A percentile compares a stretch with the other conserved stretches of the same genome.
phyloP scores from a whole-genome alignment of 2,113 vertebrate genomes.

The Mystacornis crossleyi region DNA sequence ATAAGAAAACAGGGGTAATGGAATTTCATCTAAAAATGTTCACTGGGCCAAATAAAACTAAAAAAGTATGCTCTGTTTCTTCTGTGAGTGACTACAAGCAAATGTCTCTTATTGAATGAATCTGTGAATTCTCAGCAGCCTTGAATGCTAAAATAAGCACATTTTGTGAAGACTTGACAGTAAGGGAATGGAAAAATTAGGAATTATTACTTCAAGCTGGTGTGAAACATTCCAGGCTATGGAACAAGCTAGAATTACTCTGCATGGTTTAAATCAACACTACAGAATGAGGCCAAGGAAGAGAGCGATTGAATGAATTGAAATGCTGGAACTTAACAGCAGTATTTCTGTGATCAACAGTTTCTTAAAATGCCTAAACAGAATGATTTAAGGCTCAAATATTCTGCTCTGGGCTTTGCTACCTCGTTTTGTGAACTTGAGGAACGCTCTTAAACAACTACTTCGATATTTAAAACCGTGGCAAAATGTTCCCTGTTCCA shows the following conservation, averaged over 20 bases:
- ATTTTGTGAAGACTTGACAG: constrained; percentile 1
- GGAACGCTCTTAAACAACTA: not conserved
- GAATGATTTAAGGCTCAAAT: not conserved
- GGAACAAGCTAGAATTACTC: not conserved
- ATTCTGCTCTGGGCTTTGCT: not conserved
- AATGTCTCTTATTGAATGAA: not conserved
- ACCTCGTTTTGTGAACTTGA: not conserved
- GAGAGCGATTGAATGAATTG: not conserved
- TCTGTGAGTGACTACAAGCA: not conserved
- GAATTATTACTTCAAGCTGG: constrained; percentile 44
- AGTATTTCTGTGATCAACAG: not conserved
- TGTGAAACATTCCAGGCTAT: constrained; percentile 12
- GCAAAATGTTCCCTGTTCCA: not conserved
- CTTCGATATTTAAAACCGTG: not conserved
- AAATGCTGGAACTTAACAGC: not conserved
- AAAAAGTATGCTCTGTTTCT: not conserved
- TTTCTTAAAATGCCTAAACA: not conserved
- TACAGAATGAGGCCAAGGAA: not conserved
- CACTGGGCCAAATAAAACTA: not conserved
- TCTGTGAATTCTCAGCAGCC: constrained; percentile 10
- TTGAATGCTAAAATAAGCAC: constrained; percentile 16
- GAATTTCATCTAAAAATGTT: not conserved
- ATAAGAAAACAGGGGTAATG: not conserved
- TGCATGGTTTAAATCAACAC: not conserved
- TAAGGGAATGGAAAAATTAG: constrained; percentile 29